These are phyloP conservation scores for Tiaroga cobitis DNA, from an alignment of 2,797 vertebrate genomes.

Conservation along the genomic window DNA sequence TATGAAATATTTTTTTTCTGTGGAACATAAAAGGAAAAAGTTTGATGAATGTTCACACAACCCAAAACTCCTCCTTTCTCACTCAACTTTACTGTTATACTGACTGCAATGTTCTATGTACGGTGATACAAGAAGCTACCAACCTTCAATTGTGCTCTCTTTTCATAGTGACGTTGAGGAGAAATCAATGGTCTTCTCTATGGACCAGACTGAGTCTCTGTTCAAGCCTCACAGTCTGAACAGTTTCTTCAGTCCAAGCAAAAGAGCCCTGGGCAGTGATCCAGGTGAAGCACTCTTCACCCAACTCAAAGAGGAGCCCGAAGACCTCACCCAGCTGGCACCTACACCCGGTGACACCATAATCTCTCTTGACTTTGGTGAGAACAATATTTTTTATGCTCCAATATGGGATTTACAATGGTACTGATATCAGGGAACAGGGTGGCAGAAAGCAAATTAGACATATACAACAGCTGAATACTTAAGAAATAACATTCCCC, in stretches of 20 bases:
- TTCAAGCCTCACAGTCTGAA: constrained; percentile 88
- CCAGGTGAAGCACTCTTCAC: constrained; percentile 83
- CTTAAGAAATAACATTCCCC: background rate
- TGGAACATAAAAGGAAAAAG: background rate
- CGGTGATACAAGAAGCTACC: background rate
- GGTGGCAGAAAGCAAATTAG: background rate
- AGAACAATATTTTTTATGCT: too few relatives aligned
- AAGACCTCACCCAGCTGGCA: constrained; percentile 92
- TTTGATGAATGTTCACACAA: background rate
- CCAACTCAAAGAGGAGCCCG: constrained; percentile 94
- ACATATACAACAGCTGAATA: background rate
- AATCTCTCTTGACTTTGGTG: constrained; percentile 91
- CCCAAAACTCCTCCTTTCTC: background rate
- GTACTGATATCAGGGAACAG: background rate
- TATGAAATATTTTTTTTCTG: background rate
- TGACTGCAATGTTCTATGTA: background rate
- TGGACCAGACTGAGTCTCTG: constrained; percentile 94
- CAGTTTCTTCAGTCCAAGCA: constrained; percentile 74
- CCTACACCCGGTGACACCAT: constrained; percentile 92
- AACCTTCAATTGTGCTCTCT: background rate
- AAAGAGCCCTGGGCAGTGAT: constrained; percentile 68
- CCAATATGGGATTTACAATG: background rate
- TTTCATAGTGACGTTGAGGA: constrained; percentile 90
- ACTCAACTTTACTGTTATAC: background rate
- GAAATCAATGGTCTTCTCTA: constrained; percentile 88